A percentile compares a stretch with the other conserved stretches of the same genome.
These are phyloP conservation scores for Coregonus ussuriensis DNA, from an alignment of 2,797 vertebrate species.

Conservation along the genomic window DNA sequence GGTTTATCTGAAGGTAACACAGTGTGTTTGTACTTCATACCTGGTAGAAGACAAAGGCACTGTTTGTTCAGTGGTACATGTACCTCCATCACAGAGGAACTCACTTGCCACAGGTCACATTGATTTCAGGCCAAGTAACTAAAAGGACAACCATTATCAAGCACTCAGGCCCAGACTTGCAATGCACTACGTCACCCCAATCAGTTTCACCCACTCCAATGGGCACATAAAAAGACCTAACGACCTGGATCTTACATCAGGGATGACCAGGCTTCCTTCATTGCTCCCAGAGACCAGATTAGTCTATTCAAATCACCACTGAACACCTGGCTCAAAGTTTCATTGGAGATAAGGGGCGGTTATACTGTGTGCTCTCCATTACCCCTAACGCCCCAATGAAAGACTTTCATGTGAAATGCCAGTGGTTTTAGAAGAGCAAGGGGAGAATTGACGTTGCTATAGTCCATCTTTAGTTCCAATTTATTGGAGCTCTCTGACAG, in stretches of 20 bases:
- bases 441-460: neutral
- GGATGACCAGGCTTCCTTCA: neutral
- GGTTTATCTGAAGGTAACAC: neutral
- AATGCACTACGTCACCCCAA: slow-evolving; percentile 8
- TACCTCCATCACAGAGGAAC: slow-evolving; percentile 4
- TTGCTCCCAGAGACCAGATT: neutral
- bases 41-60: neutral
- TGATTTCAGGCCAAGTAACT: slow-evolving; percentile 8
- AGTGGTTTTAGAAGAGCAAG: neutral
- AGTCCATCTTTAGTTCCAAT: neutral
- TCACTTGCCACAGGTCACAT: neutral
- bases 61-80: neutral
- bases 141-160: neutral
- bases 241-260: neutral
- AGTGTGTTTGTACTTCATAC: neutral
- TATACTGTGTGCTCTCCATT: neutral
- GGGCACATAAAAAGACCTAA: neutral
- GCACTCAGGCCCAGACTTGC: neutral
- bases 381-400: neutral
- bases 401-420: neutral
- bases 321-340: neutral
- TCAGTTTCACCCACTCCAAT: neutral
- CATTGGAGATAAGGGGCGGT: neutral
- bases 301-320: neutral
- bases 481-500: neutral